These are phyloP conservation scores for Hypercompe scribonia DNA, from an alignment of 2,888 invertebrate species.

Conservation along the genomic window DNA sequence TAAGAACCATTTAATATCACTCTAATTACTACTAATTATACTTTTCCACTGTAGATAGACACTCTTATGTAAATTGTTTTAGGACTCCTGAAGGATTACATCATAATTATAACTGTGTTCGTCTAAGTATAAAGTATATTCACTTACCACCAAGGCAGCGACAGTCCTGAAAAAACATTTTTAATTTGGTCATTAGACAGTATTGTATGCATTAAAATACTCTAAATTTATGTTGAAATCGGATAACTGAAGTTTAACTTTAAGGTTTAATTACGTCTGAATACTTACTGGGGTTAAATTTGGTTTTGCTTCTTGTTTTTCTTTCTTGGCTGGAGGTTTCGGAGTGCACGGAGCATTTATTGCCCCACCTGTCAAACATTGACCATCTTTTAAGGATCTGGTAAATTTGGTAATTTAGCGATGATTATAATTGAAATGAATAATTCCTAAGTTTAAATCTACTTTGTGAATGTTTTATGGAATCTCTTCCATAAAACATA, in stretches of 20 bases:
- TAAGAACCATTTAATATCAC: not conserved
- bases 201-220: not conserved
- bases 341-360: conserved; percentile 9
- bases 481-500: no score
- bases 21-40: not conserved
- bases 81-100: not conserved
- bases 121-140: not conserved
- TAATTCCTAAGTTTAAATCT: not conserved
- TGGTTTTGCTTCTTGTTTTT: not conserved
- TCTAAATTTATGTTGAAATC: not conserved
- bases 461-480: not conserved
- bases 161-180: conserved; percentile 10
- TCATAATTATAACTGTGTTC: not conserved
- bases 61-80: not conserved
- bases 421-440: not conserved
- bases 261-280: not conserved
- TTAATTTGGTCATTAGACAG: not conserved
- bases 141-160: conserved; percentile 14
- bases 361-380: conserved; percentile 10
- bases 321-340: conserved; percentile 6
- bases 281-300: conserved; percentile 10
- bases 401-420: no score
- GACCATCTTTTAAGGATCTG: not conserved
- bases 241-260: not conserved
- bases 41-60: not conserved